A percentile compares a stretch with the other conserved stretches of the same genome.
phyloP scores from a whole-genome alignment of 2,888 invertebrate species.

The Dicyrtomina minuta region DNA sequence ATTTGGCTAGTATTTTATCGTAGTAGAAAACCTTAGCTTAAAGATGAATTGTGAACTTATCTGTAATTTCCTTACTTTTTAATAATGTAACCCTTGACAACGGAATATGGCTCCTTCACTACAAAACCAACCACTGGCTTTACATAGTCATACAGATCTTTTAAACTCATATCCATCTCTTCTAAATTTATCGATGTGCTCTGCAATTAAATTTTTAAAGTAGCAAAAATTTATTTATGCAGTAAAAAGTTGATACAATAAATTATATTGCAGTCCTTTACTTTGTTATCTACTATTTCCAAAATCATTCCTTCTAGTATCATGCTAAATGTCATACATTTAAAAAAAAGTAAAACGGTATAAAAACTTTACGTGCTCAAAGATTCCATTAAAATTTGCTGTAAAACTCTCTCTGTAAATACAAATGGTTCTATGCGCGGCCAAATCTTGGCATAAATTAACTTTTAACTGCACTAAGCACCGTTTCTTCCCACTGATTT shows the following conservation, averaged over 20 bases:
- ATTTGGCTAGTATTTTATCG: neutral
- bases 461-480: neutral
- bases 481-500: neutral
- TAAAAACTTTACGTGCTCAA: too few species aligned
- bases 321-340: too few species aligned
- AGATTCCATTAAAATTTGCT: too few species aligned
- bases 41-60: neutral
- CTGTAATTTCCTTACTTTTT: conserved; percentile 27
- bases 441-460: conserved; percentile 1
- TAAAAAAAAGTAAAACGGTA: too few species aligned
- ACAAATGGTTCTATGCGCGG: conserved; percentile 1
- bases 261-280: too few species aligned
- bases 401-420: neutral
- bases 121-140: conserved; percentile 38
- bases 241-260: too few species aligned
- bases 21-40: neutral
- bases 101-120: conserved; percentile 34
- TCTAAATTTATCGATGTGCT: too few species aligned
- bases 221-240: too few species aligned
- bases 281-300: too few species aligned
- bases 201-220: too few species aligned
- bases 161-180: neutral
- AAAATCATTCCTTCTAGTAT: too few species aligned
- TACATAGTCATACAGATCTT: conserved; percentile 5
- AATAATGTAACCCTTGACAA: conserved; percentile 38